Conservation (phyloP, 2,888 invertebrate species). For the Microctonus aethiopoides region DNA sequence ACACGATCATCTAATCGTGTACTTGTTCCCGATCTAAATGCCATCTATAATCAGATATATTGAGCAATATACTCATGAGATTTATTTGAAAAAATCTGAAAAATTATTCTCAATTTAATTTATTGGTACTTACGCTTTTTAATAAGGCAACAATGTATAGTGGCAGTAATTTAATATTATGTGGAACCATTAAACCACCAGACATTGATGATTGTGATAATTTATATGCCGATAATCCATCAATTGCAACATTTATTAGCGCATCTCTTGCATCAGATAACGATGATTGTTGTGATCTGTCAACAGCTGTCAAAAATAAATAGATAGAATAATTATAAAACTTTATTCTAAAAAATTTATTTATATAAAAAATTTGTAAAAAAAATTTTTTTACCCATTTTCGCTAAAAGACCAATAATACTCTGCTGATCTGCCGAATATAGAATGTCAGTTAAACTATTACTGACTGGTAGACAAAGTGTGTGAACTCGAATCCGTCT, state of each 20-base stretch:
- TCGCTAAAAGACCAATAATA: conserved; percentile 89
- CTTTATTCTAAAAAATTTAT: conserved; percentile 2
- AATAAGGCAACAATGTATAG: conserved; percentile 89
- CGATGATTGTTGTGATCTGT: conserved; percentile 86
- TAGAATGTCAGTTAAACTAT: conserved; percentile 86
- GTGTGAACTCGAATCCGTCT: conserved; percentile 98
- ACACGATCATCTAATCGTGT: conserved; percentile 94
- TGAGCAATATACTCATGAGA: not conserved
- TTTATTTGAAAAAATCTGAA: not conserved
- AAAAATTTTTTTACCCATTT: conserved; percentile 82
- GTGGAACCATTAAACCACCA: conserved; percentile 79
- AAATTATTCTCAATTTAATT: not conserved
- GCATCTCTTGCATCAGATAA: conserved; percentile 96
- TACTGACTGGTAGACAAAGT: conserved; percentile 90
- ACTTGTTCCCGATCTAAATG: conserved; percentile 88
- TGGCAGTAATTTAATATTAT: conserved; percentile 84
- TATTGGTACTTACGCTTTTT: conserved; percentile 76
- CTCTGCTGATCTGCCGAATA: conserved; percentile 93
- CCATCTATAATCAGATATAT: conserved; percentile 71
- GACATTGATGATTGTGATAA: conserved; percentile 69
- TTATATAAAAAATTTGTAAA: not conserved
- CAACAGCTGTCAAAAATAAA: conserved; percentile 77
- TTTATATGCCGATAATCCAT: conserved; percentile 83
- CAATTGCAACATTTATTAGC: conserved; percentile 93
- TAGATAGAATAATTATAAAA: not conserved